phyloP scores from a whole-genome alignment of 2,888 invertebrate genomes.

The Lucinisca nassula region DNA sequence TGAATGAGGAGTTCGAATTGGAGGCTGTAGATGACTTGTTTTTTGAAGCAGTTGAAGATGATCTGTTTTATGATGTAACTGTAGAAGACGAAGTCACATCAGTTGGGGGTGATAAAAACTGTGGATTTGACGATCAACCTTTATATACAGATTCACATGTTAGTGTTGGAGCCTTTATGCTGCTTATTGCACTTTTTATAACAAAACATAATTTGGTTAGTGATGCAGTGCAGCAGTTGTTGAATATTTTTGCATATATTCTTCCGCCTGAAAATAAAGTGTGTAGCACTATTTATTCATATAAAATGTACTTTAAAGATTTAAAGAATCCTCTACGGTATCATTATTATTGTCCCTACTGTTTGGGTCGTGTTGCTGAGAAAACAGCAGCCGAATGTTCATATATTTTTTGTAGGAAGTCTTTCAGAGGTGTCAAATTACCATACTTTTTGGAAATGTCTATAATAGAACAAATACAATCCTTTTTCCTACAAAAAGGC shows the following conservation, averaged over 20 bases:
- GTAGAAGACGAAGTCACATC: not conserved
- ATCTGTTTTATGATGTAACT: not conserved
- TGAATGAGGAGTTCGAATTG: not conserved
- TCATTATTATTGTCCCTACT: too few relatives aligned
- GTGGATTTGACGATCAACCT: not conserved
- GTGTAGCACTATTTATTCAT: too few relatives aligned
- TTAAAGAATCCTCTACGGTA: too few relatives aligned
- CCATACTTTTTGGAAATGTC: slow-evolving; percentile 60
- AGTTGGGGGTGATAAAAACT: not conserved
- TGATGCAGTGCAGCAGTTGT: too few relatives aligned
- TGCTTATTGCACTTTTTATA: slow-evolving; percentile 45
- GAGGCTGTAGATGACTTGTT: not conserved
- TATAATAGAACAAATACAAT: slow-evolving; percentile 20
- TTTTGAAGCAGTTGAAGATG: not conserved
- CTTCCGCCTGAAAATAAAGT: too few relatives aligned
- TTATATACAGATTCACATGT: slow-evolving; percentile 46
- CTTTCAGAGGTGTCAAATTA: too few relatives aligned
- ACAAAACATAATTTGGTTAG: slow-evolving; percentile 50
- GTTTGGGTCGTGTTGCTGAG: too few relatives aligned
- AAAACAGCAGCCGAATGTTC: slow-evolving; percentile 26
- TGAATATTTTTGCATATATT: too few relatives aligned
- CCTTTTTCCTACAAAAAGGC: slow-evolving; percentile 15
- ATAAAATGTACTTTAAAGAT: too few relatives aligned
- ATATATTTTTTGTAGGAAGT: too few relatives aligned
- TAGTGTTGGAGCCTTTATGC: slow-evolving; percentile 55